phyloP scores from a whole-genome alignment of 2,888 invertebrate genomes.

The Troides oblongomaculatus region DNA sequence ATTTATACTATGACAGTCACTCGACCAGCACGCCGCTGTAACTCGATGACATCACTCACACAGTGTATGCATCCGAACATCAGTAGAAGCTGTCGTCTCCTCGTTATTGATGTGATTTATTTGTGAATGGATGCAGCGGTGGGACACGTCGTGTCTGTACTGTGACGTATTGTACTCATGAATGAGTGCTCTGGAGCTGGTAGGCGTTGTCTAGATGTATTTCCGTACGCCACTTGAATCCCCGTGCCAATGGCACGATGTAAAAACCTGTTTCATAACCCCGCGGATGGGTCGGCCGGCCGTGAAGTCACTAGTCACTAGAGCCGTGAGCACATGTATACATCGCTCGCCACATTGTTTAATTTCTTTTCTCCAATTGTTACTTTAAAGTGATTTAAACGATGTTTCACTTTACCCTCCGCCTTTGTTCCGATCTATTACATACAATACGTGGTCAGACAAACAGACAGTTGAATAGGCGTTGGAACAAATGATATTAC shows the following conservation, averaged over 20 bases:
- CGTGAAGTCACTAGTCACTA: conserved; percentile 48
- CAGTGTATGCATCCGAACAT: conserved; percentile 62
- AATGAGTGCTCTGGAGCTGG: conserved; percentile 56
- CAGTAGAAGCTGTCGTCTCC: conserved; percentile 30
- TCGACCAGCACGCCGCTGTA: too few species aligned
- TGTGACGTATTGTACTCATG: conserved; percentile 59
- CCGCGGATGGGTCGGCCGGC: conserved; percentile 63
- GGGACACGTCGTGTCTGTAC: conserved; percentile 43
- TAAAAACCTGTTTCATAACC: conserved; percentile 69
- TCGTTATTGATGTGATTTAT: conserved; percentile 26
- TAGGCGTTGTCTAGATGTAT: conserved; percentile 69
- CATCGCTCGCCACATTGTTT: not conserved
- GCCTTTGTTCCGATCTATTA: too few species aligned
- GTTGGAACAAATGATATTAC: too few species aligned
- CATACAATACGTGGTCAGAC: too few species aligned
- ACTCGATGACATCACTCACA: conserved; percentile 43
- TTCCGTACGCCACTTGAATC: conserved; percentile 70
- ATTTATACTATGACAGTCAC: too few species aligned
- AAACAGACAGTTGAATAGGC: too few species aligned
- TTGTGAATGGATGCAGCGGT: conserved; percentile 45
- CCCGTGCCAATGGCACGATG: conserved; percentile 63
- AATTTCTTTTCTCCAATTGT: not conserved
- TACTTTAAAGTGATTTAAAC: not conserved
- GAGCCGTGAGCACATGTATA: conserved; percentile 9
- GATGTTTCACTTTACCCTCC: too few species aligned